phyloP scores from a whole-genome alignment of 1,140 invertebrate species.

The Drosophila truncata region DNA sequence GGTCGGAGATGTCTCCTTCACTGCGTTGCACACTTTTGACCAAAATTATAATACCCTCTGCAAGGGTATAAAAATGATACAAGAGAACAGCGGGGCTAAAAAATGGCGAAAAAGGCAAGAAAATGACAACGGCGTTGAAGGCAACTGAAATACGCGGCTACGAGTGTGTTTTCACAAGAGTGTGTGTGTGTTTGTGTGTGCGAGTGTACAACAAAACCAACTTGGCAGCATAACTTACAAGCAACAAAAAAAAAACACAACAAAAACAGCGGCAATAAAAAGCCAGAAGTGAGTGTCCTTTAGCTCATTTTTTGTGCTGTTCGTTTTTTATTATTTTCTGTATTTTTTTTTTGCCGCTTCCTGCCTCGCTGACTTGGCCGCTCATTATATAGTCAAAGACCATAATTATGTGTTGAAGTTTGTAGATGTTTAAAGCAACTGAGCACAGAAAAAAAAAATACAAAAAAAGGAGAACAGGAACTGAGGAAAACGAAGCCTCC shows the following conservation, averaged over 20 bases:
- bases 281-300: constrained; percentile 81
- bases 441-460: constrained; percentile 20
- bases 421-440: constrained; percentile 67
- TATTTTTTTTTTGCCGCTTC: constrained; percentile 57
- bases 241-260: constrained; percentile 37
- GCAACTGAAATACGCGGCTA: constrained; percentile 66
- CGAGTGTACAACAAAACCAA: constrained; percentile 67
- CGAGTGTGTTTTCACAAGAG: constrained; percentile 32
- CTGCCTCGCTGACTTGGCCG: constrained; percentile 68
- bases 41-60: too few species aligned
- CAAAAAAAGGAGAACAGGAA: constrained; percentile 1
- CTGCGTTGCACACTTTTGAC: too few species aligned
- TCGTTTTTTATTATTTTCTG: constrained; percentile 41
- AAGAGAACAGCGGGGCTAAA: constrained; percentile 51
- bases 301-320: constrained; percentile 62
- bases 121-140: constrained; percentile 72
- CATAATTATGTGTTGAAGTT: constrained; percentile 84
- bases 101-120: constrained; percentile 77
- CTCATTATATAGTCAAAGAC: constrained; percentile 84
- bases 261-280: constrained; percentile 69
- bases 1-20: too few species aligned
- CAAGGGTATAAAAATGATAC: constrained; percentile 45
- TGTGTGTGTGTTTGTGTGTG: constrained; percentile 39
- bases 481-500: neutral
- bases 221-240: constrained; percentile 75